Evolutionary conservation across 1,140 invertebrate species (phyloP).

Genomic region (Holcopasites calliopsidis): DNA sequence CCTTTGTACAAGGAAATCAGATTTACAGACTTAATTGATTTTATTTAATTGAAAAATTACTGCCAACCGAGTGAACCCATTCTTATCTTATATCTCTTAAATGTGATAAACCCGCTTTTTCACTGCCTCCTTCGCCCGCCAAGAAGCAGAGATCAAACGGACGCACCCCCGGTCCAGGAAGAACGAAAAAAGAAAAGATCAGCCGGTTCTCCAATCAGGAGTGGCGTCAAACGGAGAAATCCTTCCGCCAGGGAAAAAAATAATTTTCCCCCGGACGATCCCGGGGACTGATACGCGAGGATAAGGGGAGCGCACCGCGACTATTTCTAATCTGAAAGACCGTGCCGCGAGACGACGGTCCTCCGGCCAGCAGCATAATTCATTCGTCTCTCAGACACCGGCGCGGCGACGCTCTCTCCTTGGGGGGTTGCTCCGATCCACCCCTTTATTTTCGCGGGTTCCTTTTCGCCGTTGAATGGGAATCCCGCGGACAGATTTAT

Average conservation of each 20-base stretch:
- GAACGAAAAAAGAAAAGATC: too few relatives aligned
- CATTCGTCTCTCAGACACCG: conserved; percentile 32
- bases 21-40: too few relatives aligned
- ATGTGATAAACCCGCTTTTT: too few relatives aligned
- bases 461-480: not conserved
- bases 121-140: too few relatives aligned
- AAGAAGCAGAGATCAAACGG: not conserved
- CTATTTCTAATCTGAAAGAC: conserved; percentile 31
- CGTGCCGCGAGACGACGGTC: conserved; percentile 17
- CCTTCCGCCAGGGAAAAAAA: not conserved
- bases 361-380: conserved; percentile 10
- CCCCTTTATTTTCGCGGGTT: conserved; percentile 28
- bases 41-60: too few relatives aligned
- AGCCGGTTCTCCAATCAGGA: too few relatives aligned
- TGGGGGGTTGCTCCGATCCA: conserved; percentile 21
- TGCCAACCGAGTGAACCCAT: too few relatives aligned
- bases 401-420: conserved; percentile 20
- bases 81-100: too few relatives aligned
- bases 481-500: conserved; percentile 27
- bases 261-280: conserved; percentile 23
- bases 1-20: too few relatives aligned
- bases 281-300: not conserved
- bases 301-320: not conserved
- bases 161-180: not conserved
- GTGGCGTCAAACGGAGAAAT: conserved; percentile 3